A percentile compares a stretch with the other conserved stretches of the same genome.
phyloP scores from a whole-genome alignment of 2,113 vertebrate species.

The Rhagologus leucostigma region DNA sequence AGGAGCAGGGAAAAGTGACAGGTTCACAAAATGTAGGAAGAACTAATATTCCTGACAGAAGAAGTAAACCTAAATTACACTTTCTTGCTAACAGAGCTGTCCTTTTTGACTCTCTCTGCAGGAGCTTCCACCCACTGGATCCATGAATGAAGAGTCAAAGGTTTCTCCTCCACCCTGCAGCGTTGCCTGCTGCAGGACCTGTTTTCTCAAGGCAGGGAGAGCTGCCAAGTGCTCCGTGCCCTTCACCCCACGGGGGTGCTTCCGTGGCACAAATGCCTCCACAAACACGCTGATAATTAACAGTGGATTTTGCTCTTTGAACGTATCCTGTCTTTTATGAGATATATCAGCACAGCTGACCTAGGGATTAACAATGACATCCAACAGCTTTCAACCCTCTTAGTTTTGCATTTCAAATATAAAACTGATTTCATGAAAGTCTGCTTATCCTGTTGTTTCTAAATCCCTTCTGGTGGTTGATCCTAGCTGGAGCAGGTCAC shows the following conservation, averaged over 20 bases:
- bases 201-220: not conserved
- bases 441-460: not conserved
- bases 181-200: fast-evolving
- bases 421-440: not conserved
- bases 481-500: not conserved
- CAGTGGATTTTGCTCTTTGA: constrained; percentile 10
- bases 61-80: not conserved
- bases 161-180: not conserved
- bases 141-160: not conserved
- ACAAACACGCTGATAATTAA: not conserved
- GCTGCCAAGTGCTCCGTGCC: not conserved
- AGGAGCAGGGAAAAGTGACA: not conserved
- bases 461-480: not conserved
- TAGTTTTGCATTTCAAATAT: not conserved
- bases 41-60: not conserved
- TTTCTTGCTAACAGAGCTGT: not conserved
- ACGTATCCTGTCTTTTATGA: not conserved
- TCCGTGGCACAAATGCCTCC: not conserved
- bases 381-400: not conserved
- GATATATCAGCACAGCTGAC: not conserved
- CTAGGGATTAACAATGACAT: not conserved
- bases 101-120: not conserved
- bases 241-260: not conserved
- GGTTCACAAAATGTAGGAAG: not conserved
- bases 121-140: not conserved